A percentile compares a stretch with the other conserved stretches of the same genome.
These are phyloP conservation scores for Drepana arcuata DNA, from an alignment of 1,140 invertebrate species.

Conservation along the genomic window DNA sequence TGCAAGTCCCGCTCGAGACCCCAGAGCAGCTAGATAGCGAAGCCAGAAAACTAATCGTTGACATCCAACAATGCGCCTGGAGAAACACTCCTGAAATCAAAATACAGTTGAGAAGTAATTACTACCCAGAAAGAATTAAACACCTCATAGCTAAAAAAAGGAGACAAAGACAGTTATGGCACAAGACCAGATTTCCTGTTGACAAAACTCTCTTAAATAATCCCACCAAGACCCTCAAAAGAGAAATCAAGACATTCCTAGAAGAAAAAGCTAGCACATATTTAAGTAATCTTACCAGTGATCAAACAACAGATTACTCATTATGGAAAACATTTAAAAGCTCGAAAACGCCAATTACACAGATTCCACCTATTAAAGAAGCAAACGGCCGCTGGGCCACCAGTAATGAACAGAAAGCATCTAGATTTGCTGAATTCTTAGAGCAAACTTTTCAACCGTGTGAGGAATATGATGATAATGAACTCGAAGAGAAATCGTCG, in stretches of 20 bases:
- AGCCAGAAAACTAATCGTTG: not conserved
- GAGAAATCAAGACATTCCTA: not conserved
- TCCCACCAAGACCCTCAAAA: not conserved
- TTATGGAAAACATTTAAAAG: not conserved
- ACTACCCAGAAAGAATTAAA: too few relatives aligned
- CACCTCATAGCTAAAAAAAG: not conserved
- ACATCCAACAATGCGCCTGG: conserved; percentile 1
- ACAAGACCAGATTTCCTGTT: not conserved
- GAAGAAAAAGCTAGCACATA: not conserved
- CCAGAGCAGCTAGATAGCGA: not conserved
- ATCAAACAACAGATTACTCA: conserved; percentile 1
- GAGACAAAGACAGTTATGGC: not conserved
- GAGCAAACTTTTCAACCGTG: not conserved
- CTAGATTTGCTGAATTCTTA: conserved; percentile 1
- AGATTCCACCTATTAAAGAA: conserved; percentile 1
- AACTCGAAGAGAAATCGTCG: not conserved
- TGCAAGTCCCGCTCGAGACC: not conserved
- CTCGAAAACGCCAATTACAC: not conserved
- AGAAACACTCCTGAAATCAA: not conserved
- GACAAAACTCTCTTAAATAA: not conserved
- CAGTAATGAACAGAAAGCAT: conserved; percentile 1
- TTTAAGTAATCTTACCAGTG: not conserved
- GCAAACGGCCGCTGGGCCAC: not conserved
- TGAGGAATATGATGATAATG: not conserved
- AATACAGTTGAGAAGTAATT: too few relatives aligned